A percentile compares a stretch with the other conserved stretches of the same genome.
Conservation (phyloP, 1,140 invertebrate species). For the Drosophila tristis region DNA sequence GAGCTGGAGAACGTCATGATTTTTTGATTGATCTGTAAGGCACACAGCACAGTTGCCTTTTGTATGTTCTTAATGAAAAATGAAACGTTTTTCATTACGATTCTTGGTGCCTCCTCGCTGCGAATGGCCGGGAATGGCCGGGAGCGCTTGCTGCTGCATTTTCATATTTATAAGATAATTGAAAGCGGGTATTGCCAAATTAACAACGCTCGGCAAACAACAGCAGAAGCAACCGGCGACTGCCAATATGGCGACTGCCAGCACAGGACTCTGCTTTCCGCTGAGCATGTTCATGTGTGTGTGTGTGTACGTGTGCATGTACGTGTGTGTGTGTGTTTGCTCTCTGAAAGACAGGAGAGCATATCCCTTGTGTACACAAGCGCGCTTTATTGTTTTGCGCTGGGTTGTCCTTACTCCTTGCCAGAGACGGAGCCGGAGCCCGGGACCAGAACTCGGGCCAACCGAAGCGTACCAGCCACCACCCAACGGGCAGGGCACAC, state of each 20-base stretch:
- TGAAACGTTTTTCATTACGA: constrained; percentile 79
- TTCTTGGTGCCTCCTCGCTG: constrained; percentile 17
- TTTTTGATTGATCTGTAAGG: constrained; percentile 84
- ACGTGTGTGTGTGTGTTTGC: constrained; percentile 1
- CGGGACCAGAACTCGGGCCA: constrained; percentile 7
- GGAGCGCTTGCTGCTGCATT: constrained; percentile 80
- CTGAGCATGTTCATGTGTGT: constrained; percentile 11
- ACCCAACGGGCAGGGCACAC: constrained; percentile 2
- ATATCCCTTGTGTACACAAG: constrained; percentile 84
- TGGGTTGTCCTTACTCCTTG: constrained; percentile 70
- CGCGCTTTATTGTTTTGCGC: constrained; percentile 82
- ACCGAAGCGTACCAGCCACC: constrained; percentile 11
- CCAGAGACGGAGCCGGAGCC: constrained; percentile 14
- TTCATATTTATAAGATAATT: constrained; percentile 84
- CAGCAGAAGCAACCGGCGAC: constrained; percentile 31
- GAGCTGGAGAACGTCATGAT: constrained; percentile 58
- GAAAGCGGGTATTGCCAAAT: constrained; percentile 84
- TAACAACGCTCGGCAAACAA: constrained; percentile 83
- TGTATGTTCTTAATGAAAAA: constrained; percentile 77
- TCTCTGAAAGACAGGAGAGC: constrained; percentile 66
- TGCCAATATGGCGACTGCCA: constrained; percentile 73
- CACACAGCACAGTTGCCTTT: constrained; percentile 79
- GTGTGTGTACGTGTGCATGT: constrained; percentile 24
- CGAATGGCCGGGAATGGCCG: constrained; percentile 34
- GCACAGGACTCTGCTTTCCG: constrained; percentile 35